A percentile compares a stretch with the other conserved stretches of the same genome.
Evolutionary conservation across 2,797 vertebrate species (phyloP).

Genomic region (Pitangus sulphuratus): DNA sequence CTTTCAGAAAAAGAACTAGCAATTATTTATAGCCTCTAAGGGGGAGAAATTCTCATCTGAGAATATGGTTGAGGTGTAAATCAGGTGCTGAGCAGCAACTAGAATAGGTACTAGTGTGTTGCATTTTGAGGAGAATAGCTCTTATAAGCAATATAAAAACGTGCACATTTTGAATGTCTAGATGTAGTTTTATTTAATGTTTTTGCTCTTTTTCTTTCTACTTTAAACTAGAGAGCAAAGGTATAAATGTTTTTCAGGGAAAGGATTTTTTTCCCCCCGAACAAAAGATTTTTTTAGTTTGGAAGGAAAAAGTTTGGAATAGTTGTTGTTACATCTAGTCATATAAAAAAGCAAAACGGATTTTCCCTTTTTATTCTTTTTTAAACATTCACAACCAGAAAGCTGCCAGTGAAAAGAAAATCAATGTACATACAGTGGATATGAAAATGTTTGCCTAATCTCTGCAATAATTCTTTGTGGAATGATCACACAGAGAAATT

Average conservation of each 20-base stretch:
- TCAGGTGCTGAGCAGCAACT: background rate
- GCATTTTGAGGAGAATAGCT: background rate
- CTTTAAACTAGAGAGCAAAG: background rate
- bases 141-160: background rate
- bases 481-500: background rate
- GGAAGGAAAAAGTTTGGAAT: background rate
- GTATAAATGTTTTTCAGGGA: background rate
- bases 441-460: background rate
- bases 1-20: background rate
- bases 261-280: background rate
- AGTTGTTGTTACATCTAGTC: background rate
- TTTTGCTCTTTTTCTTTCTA: background rate
- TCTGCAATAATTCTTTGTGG: background rate
- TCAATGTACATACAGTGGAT: background rate
- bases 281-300: background rate
- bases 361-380: background rate
- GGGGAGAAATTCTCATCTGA: background rate
- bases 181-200: background rate
- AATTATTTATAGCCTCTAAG: background rate
- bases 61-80: background rate
- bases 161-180: background rate
- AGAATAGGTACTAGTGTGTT: background rate
- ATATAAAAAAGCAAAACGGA: background rate
- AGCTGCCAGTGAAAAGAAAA: background rate
- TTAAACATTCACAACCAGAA: background rate